A percentile compares a stretch with the other conserved stretches of the same genome.
phyloP scores from a whole-genome alignment of 2,113 vertebrate genomes.

The Sphyrna mokarran region DNA sequence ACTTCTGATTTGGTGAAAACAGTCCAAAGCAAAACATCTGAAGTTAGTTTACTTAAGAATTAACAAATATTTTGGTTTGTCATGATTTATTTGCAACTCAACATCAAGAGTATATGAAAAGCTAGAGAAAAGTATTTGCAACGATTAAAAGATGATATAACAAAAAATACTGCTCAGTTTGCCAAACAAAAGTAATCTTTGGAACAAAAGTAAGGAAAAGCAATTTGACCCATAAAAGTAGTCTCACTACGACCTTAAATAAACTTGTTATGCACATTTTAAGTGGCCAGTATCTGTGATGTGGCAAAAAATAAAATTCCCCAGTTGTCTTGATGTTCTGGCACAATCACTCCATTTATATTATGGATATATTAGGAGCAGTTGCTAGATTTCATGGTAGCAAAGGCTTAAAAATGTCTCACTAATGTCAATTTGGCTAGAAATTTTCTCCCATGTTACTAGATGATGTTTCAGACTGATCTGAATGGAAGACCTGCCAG shows the following conservation, averaged over 20 bases:
- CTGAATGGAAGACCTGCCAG: neutral
- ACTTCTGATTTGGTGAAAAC: too few species aligned
- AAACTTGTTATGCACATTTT: neutral
- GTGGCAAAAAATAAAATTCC: neutral
- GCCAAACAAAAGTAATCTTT: neutral
- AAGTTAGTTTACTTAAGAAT: neutral
- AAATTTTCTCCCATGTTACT: neutral
- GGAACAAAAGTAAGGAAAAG: neutral
- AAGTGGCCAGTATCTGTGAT: neutral
- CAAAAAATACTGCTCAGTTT: neutral
- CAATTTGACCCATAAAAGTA: neutral
- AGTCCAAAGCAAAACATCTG: neutral
- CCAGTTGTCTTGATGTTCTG: neutral
- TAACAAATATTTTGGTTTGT: neutral
- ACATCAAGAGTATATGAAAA: neutral
- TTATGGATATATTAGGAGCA: neutral
- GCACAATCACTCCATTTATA: neutral
- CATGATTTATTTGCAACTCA: neutral
- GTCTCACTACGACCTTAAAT: neutral
- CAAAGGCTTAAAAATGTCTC: neutral
- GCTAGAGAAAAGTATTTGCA: neutral
- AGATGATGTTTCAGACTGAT: neutral
- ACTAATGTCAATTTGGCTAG: neutral
- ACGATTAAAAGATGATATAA: neutral
- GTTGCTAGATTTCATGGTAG: neutral